Evolutionary conservation across 2,888 invertebrate species (phyloP).

Genomic region (Bruchidius siliquastri): DNA sequence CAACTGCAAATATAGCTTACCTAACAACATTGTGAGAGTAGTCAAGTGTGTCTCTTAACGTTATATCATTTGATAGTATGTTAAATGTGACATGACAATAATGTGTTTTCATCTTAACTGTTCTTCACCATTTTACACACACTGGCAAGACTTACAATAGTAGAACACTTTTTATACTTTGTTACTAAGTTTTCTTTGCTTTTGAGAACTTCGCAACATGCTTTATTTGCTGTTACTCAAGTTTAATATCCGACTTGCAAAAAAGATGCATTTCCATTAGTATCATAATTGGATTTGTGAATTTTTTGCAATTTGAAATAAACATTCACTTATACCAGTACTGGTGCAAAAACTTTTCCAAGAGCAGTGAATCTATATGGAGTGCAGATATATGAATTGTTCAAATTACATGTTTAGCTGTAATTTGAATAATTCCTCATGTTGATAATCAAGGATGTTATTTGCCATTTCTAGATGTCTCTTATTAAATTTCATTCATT

Average conservation of each 20-base stretch:
- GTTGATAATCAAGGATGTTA: neutral
- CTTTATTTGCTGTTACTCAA: slow-evolving; percentile 7
- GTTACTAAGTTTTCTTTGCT: neutral
- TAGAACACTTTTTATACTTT: neutral
- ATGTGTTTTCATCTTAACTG: too few species aligned
- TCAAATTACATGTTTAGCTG: neutral
- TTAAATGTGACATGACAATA: too few species aligned
- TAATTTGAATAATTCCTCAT: neutral
- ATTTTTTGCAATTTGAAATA: slow-evolving; percentile 21
- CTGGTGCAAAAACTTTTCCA: slow-evolving; percentile 28
- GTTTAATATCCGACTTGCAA: slow-evolving; percentile 14
- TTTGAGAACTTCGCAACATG: slow-evolving; percentile 19
- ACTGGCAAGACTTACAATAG: too few species aligned
- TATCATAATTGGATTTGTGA: slow-evolving; percentile 9
- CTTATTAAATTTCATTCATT: neutral
- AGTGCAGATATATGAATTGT: neutral
- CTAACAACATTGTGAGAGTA: too few species aligned
- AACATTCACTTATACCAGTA: slow-evolving; percentile 8
- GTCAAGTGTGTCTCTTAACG: too few species aligned
- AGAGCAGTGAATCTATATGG: slow-evolving; percentile 23
- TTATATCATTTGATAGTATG: too few species aligned
- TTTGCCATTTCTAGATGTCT: neutral
- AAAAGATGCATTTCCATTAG: slow-evolving; percentile 18
- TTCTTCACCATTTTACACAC: too few species aligned
- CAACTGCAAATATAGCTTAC: too few species aligned